phyloP scores from a whole-genome alignment of 2,797 vertebrate genomes.

The Notolepis coatsorum region DNA sequence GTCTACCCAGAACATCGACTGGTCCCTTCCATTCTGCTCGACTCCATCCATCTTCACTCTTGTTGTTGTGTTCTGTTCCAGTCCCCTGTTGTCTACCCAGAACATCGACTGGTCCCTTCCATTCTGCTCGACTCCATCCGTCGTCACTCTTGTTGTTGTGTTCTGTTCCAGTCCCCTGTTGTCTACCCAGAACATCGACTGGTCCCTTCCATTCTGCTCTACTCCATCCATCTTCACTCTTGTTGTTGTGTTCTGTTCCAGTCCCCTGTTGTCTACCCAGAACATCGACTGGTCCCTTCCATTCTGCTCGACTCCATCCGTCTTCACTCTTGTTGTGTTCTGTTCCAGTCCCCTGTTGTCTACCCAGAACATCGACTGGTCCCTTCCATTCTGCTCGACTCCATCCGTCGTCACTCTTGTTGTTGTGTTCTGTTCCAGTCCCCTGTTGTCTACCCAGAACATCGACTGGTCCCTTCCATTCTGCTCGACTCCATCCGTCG shows the following conservation, averaged over 20 bases:
- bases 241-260: neutral
- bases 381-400: neutral
- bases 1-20: conserved; percentile 41
- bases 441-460: conserved; percentile 33
- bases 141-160: too few relatives aligned
- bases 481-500: neutral
- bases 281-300: neutral
- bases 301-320: neutral
- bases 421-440: conserved; percentile 1
- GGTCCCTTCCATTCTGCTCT: too few relatives aligned
- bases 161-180: too few relatives aligned
- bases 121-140: too few relatives aligned
- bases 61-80: conserved; percentile 17
- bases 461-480: conserved; percentile 34
- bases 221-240: too few relatives aligned
- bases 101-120: too few relatives aligned
- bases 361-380: too few relatives aligned
- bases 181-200: too few relatives aligned
- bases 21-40: conserved; percentile 21
- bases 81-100: conserved; percentile 19
- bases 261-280: neutral
- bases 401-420: conserved; percentile 17
- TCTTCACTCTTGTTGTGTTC: too few relatives aligned
- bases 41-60: neutral
- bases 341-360: too few relatives aligned